Conservation (phyloP, 2,797 vertebrate genomes). For the Gallirallus australis region DNA sequence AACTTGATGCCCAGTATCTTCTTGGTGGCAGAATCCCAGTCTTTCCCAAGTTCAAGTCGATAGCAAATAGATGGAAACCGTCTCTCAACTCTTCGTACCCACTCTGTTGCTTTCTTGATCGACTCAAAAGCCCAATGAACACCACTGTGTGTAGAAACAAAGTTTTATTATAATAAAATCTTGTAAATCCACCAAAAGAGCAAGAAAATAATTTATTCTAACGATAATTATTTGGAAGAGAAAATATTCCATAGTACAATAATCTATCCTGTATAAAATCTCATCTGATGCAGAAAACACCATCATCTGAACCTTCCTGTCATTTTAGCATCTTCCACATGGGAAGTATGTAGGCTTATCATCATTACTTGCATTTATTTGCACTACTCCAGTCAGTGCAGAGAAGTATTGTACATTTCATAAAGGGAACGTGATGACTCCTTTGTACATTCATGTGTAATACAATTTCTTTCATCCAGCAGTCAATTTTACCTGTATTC, state of each 20-base stretch:
- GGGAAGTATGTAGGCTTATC: background rate
- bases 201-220: background rate
- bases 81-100: conserved; percentile 82
- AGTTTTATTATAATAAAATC: background rate
- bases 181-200: background rate
- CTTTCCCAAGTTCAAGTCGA: conserved; percentile 84
- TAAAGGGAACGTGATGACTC: background rate
- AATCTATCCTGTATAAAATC: background rate
- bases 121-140: conserved; percentile 29
- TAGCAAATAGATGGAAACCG: conserved; percentile 85
- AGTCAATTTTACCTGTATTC: background rate
- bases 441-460: background rate
- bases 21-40: conserved; percentile 85
- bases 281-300: background rate
- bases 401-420: background rate
- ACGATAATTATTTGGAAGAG: background rate
- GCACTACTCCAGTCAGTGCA: background rate
- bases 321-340: background rate
- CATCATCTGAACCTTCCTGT: background rate
- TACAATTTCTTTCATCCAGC: background rate
- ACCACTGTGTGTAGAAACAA: conserved; percentile 21
- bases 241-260: background rate
- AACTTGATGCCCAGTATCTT: conserved; percentile 79
- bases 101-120: conserved; percentile 81
- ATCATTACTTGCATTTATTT: background rate